Percentiles rank a stretch among this genome's conserved stretches.
Conservation (phyloP, 2,113 vertebrate genomes). For the Plectropomus leopardus region DNA sequence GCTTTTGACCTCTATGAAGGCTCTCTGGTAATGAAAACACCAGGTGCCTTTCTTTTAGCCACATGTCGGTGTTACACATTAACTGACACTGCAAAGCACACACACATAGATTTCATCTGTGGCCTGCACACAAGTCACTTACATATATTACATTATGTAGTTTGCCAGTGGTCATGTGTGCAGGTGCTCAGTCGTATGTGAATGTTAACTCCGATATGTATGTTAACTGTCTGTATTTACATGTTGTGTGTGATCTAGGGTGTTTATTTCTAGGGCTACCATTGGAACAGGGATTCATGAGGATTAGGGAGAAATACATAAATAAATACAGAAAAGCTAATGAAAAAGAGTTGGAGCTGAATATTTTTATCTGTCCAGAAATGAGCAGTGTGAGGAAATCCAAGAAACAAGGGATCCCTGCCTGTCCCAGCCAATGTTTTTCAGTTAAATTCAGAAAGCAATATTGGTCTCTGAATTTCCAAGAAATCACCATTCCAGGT, state of each 20-base stretch:
- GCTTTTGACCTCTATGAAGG: background rate
- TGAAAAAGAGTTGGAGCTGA: slow-evolving; percentile 3
- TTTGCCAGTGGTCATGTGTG: slow-evolving; percentile 1
- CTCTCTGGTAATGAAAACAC: slow-evolving; percentile 23
- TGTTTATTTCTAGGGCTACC: background rate
- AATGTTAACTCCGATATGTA: background rate
- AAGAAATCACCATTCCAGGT: background rate
- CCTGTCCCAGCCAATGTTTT: background rate
- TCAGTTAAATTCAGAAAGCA: background rate
- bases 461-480: background rate
- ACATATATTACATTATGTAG: background rate
- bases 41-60: slow-evolving; percentile 5
- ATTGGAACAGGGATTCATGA: background rate
- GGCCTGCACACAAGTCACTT: background rate
- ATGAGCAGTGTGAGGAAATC: background rate
- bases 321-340: background rate
- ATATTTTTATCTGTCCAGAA: background rate
- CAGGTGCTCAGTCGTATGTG: background rate
- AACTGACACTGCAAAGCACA: background rate
- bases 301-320: slow-evolving; percentile 1
- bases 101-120: background rate
- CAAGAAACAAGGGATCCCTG: slow-evolving; percentile 9
- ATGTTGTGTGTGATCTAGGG: background rate
- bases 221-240: background rate
- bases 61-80: slow-evolving; percentile 15